A percentile compares a stretch with the other conserved stretches of the same genome.
These are phyloP conservation scores for Drosophila nannoptera DNA, from an alignment of 1,140 invertebrate genomes.

Conservation along the genomic window DNA sequence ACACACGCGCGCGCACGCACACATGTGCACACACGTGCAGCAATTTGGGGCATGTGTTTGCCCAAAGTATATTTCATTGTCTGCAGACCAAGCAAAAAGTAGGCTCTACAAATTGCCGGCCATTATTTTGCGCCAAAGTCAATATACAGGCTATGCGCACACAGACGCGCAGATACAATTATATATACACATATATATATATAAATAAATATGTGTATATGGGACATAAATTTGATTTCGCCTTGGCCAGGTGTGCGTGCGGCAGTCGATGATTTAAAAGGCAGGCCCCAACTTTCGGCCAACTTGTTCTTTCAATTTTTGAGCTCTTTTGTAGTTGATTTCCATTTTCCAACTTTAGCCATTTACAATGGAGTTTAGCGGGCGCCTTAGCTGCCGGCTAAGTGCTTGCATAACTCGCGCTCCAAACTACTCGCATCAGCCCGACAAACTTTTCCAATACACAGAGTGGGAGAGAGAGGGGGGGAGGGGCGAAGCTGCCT, in stretches of 20 bases:
- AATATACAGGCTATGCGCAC: too few relatives aligned
- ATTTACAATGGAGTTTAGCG: slow-evolving; percentile 32
- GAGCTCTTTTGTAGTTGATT: slow-evolving; percentile 23
- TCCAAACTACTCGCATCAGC: slow-evolving; percentile 40
- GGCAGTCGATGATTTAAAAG: slow-evolving; percentile 69
- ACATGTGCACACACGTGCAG: slow-evolving; percentile 27
- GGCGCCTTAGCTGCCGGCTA: slow-evolving; percentile 23
- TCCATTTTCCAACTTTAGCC: slow-evolving; percentile 5
- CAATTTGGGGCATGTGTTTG: slow-evolving; percentile 57
- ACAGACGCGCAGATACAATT: too few relatives aligned
- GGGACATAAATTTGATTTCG: slow-evolving; percentile 40
- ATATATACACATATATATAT: neutral
- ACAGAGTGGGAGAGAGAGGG: neutral
- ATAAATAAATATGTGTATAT: slow-evolving; percentile 31
- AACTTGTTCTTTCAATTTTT: slow-evolving; percentile 32
- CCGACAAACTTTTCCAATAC: slow-evolving; percentile 46
- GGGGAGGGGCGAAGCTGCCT: slow-evolving; percentile 1
- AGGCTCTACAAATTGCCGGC: slow-evolving; percentile 71
- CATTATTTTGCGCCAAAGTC: slow-evolving; percentile 72
- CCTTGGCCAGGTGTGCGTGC: slow-evolving; percentile 30
- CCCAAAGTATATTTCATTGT: slow-evolving; percentile 69
- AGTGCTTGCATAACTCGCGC: slow-evolving; percentile 58
- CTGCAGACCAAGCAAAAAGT: slow-evolving; percentile 40
- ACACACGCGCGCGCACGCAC: slow-evolving; percentile 15
- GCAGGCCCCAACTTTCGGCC: slow-evolving; percentile 31